These are phyloP conservation scores for Papilio dardanus DNA, from an alignment of 1,140 invertebrate genomes.

Conservation along the genomic window DNA sequence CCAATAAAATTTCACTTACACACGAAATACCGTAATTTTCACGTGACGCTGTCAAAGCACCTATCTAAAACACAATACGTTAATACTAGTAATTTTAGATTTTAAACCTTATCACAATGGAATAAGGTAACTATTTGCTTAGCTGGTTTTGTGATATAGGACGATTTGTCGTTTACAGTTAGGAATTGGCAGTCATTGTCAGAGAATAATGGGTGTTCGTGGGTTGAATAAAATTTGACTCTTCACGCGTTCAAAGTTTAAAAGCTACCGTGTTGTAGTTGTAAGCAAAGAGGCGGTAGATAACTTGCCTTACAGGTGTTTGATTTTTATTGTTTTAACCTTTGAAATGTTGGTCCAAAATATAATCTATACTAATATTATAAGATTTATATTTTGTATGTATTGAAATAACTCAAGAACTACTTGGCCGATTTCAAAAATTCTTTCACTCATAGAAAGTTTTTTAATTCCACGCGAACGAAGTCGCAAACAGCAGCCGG, in stretches of 20 bases:
- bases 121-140: background rate
- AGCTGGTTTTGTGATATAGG: background rate
- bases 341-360: background rate
- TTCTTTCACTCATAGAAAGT: no score
- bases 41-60: constrained; percentile 22
- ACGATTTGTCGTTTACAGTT: background rate
- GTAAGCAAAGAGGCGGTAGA: background rate
- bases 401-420: no score
- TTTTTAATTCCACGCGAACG: no score
- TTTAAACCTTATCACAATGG: background rate
- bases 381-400: no score
- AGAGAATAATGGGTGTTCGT: constrained; percentile 37
- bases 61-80: background rate
- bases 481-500: no score
- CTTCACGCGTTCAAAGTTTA: constrained; percentile 31
- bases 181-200: constrained; percentile 38
- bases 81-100: background rate
- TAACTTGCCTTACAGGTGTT: constrained; percentile 14
- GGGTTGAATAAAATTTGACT: constrained; percentile 33
- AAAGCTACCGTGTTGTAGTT: constrained; percentile 24
- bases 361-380: no score
- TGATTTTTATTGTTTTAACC: background rate
- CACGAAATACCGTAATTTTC: constrained; percentile 37
- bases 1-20: constrained; percentile 38
- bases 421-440: no score